Evolutionary conservation across 2,797 vertebrate species (phyloP).

Genomic region (Falco peregrinus): DNA sequence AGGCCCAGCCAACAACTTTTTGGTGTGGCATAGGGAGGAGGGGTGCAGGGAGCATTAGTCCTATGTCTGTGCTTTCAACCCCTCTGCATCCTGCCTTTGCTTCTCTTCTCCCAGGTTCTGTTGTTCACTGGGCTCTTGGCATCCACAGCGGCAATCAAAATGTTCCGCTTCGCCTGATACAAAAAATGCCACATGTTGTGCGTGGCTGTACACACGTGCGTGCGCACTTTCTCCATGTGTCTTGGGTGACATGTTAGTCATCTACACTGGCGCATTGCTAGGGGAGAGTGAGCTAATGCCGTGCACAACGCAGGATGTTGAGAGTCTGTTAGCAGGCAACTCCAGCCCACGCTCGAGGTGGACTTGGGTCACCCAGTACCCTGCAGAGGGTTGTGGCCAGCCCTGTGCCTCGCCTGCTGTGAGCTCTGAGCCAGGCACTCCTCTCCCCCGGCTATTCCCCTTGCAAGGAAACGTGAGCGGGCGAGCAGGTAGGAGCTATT

Average conservation of each 20-base stretch:
- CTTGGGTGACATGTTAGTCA: background rate
- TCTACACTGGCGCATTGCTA: background rate
- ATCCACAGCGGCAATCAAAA: background rate
- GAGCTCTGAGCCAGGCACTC: background rate
- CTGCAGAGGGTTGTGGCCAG: background rate
- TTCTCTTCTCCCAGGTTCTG: background rate
- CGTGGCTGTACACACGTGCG: rapidly evolving
- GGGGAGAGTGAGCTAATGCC: background rate
- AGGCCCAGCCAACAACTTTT: background rate
- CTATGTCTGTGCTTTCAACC: background rate
- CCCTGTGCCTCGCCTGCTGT: background rate
- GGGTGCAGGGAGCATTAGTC: background rate
- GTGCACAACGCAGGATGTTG: background rate
- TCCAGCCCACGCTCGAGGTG: rapidly evolving
- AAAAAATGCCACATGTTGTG: background rate
- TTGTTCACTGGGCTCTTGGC: background rate
- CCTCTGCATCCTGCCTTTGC: background rate
- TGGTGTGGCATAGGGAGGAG: background rate
- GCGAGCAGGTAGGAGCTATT: background rate
- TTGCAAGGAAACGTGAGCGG: rapidly evolving
- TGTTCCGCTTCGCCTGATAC: background rate
- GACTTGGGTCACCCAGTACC: no score
- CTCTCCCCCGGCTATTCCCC: background rate
- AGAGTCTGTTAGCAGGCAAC: background rate
- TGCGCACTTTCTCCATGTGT: rapidly evolving